Percentiles rank a stretch among this genome's conserved stretches.
These are phyloP conservation scores for Lasiommata megera DNA, from an alignment of 2,888 invertebrate genomes.

Conservation along the genomic window DNA sequence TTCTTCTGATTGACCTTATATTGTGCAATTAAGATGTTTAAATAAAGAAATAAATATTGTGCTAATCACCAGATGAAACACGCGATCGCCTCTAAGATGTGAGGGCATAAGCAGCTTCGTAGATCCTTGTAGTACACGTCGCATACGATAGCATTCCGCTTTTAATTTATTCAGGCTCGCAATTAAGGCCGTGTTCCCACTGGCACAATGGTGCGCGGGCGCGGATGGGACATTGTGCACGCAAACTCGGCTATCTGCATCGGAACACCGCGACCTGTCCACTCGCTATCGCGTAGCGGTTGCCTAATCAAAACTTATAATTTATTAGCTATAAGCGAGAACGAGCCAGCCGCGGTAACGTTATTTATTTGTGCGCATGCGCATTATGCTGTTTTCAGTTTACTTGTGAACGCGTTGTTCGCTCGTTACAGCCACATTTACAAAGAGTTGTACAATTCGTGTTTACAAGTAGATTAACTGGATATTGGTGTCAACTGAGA, in stretches of 20 bases:
- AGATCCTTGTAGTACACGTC: constrained; percentile 44
- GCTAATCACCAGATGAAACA: constrained; percentile 5
- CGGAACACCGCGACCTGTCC: constrained; percentile 49
- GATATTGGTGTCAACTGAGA: no score
- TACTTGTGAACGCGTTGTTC: not conserved
- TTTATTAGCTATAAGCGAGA: constrained; percentile 37
- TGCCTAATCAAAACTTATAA: constrained; percentile 46
- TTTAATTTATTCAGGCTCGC: constrained; percentile 76
- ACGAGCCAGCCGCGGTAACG: constrained; percentile 8
- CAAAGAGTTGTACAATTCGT: no score
- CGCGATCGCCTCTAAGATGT: constrained; percentile 9
- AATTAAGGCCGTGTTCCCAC: constrained; percentile 76
- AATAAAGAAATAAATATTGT: no score
- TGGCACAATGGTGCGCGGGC: constrained; percentile 65
- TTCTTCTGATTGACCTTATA: no score
- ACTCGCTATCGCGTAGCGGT: constrained; percentile 40
- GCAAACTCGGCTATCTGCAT: constrained; percentile 74
- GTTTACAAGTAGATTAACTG: no score
- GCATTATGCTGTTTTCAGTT: constrained; percentile 18
- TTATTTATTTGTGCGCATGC: constrained; percentile 17
- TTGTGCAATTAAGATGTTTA: no score
- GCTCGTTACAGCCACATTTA: not conserved
- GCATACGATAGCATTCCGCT: constrained; percentile 66
- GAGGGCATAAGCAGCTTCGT: constrained; percentile 34
- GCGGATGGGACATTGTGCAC: constrained; percentile 72